A percentile compares a stretch with the other conserved stretches of the same genome.
Evolutionary conservation across 2,113 vertebrate species (phyloP).

Genomic region (Melanerpes aurifrons): DNA sequence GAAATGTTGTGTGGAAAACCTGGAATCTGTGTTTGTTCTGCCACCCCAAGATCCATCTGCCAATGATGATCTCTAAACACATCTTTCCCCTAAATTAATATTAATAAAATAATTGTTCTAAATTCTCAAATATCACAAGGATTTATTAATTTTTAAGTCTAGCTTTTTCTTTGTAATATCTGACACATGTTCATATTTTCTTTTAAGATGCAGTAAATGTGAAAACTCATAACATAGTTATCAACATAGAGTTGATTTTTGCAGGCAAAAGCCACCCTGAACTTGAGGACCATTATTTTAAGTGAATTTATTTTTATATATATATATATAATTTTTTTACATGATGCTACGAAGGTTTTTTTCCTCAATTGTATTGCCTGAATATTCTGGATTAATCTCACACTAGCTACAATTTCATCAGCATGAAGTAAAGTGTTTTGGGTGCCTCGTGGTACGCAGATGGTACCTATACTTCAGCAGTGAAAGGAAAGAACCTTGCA

Average conservation of each 20-base stretch:
- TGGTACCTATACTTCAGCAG: neutral
- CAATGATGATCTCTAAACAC: rapidly evolving
- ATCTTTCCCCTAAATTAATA: neutral
- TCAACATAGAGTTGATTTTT: neutral
- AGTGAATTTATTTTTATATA: neutral
- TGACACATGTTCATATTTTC: neutral
- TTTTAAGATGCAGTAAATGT: neutral
- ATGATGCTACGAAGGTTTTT: neutral
- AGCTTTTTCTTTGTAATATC: neutral
- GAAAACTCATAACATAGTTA: neutral
- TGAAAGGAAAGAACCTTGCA: neutral
- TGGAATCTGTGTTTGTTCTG: neutral
- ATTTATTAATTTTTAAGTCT: slow-evolving; percentile 3
- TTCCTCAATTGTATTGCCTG: neutral
- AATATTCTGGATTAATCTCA: neutral
- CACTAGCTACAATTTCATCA: neutral
- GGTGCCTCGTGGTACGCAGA: neutral
- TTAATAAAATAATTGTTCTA: neutral
- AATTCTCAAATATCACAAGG: neutral
- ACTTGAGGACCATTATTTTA: neutral
- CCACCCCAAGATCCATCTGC: neutral
- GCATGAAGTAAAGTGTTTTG: neutral
- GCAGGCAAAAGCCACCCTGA: neutral
- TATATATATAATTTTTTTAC: neutral
- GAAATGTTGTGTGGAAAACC: neutral